Conservation (phyloP, 2,888 invertebrate genomes). For the Macroteleia sp. region DNA sequence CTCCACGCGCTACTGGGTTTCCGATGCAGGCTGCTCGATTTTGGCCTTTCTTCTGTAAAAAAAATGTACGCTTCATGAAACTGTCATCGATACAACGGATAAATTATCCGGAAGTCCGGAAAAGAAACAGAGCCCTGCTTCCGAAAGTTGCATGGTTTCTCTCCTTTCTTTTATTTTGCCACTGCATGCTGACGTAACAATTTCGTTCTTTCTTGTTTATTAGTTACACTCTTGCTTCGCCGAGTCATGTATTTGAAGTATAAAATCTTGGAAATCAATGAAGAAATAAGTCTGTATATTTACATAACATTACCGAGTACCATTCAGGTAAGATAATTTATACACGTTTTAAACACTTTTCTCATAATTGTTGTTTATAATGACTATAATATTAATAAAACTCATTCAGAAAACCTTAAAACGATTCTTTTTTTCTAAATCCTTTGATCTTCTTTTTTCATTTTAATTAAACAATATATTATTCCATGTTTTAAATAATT, state of each 20-base stretch:
- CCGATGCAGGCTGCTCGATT: conserved; percentile 79
- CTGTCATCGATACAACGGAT: conserved; percentile 22
- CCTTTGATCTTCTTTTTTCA: too few species aligned
- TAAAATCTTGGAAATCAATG: background rate
- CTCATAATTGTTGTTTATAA: too few species aligned
- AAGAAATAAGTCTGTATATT: too few species aligned
- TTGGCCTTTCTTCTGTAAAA: conserved; percentile 79
- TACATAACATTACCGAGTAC: too few species aligned
- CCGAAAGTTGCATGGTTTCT: conserved; percentile 34
- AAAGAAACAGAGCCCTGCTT: conserved; percentile 60
- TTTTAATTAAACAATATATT: too few species aligned
- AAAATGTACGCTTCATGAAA: conserved; percentile 37
- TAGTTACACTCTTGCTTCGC: background rate
- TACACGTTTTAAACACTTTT: background rate
- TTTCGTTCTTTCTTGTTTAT: background rate
- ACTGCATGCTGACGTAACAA: conserved; percentile 1
- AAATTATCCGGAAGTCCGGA: conserved; percentile 63
- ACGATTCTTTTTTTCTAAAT: too few species aligned
- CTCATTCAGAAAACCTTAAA: too few species aligned
- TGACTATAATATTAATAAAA: too few species aligned
- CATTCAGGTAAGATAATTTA: background rate
- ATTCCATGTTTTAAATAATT: too few species aligned
- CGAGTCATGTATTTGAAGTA: background rate
- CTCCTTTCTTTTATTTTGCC: conserved; percentile 11
- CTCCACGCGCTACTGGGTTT: conserved; percentile 82